Base-by-base conservation (phyloP, 2,113 vertebrate species). In the Phalacrocorax brasilianus region DNA sequence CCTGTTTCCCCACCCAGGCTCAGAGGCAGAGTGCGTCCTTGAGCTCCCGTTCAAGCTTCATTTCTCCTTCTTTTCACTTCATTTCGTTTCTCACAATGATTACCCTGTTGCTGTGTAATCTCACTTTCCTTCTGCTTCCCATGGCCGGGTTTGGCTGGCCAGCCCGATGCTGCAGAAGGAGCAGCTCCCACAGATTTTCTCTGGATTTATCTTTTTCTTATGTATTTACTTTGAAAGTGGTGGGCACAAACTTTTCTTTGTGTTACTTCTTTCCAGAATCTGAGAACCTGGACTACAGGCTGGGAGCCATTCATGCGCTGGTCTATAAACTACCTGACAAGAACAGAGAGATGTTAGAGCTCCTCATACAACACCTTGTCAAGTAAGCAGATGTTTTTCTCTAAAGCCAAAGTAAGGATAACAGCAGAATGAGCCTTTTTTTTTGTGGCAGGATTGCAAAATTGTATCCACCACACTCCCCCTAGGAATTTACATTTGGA, bases 301-400 rank as follows among this genome's bases (percentile, higher is more conserved):
- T 99, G 77, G 99, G 99, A 95, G 99, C 99, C 88, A 99, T 99
- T 95, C 99, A 99, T n/a, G 98, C 98, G 2, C 97, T 99, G 56
- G 98, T 99, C 89, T 99, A 99, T 97, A 99, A 99, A 91, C 98
- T 99, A 8, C 99, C 99, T 35, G 99, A 99, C 83, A 99, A 98
- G 97, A 99, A 99, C 94, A 98, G 98, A 49, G 99, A 99, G 92
- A 99, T 99, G 99, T 93, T 99, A 92, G 98, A 99, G 92, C 98
- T 99, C 86, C 98, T 99, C 28, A 99, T 99, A 90, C 98, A 98
- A 82, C 99, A 99, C 95, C 97, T 99, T 18, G 99, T 99, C 92
- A 99, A 98, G 99, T 99, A 98, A 98, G 98, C 96, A 95, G 72
- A 53, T 2, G 0, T 53, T 91, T 67, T 78, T 56, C 45, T 88